Evolutionary conservation across 1,140 invertebrate species (phyloP).

Genomic region (Micrasema longulum): DNA sequence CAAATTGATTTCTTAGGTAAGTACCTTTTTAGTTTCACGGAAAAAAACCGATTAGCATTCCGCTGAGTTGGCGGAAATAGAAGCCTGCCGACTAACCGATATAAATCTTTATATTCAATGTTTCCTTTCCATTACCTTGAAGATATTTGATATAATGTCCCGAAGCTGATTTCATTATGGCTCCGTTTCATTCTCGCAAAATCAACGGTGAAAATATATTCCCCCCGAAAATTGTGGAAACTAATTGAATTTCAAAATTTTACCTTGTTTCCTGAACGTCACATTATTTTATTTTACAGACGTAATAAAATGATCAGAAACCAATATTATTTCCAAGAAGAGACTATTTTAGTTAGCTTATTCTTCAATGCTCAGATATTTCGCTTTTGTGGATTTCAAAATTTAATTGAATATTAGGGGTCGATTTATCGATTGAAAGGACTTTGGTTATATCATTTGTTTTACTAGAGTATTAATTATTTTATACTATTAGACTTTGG

Average conservation of each 20-base stretch:
- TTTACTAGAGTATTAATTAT: too few species aligned
- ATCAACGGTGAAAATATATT: background rate
- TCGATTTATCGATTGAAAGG: too few species aligned
- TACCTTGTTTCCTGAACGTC: background rate
- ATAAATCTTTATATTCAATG: slow-evolving; percentile 17
- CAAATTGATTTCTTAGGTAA: too few species aligned
- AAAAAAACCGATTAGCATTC: too few species aligned
- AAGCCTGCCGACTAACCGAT: background rate
- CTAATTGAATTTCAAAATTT: background rate
- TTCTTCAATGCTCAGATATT: too few species aligned
- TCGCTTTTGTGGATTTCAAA: too few species aligned
- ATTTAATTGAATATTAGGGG: too few species aligned
- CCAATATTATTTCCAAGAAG: background rate
- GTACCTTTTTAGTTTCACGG: too few species aligned
- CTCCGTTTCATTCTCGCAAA: slow-evolving; percentile 9
- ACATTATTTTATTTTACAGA: background rate
- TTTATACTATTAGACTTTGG: too few species aligned
- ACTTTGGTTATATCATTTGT: too few species aligned
- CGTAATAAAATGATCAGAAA: background rate
- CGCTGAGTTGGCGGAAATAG: too few species aligned
- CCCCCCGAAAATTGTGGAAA: background rate
- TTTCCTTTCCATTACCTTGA: slow-evolving; percentile 26
- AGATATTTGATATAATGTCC: slow-evolving; percentile 45
- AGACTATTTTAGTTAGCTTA: background rate
- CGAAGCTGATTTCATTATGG: slow-evolving; percentile 38